A percentile compares a stretch with the other conserved stretches of the same genome.
Evolutionary conservation across 2,888 invertebrate species (phyloP).

Genomic region (Macrosiphum euphorbiae): DNA sequence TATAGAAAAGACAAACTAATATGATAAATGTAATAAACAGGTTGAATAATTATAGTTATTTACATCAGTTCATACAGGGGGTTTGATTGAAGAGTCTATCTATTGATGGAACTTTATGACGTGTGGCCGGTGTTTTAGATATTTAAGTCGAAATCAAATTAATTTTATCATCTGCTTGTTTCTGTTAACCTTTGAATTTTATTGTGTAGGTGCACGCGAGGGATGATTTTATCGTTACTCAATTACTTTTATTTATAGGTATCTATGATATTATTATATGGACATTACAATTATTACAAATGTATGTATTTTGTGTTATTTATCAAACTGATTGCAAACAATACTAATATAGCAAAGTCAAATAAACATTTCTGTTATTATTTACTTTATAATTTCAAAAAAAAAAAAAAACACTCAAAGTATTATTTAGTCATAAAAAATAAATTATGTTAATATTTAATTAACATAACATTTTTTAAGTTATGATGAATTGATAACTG

Average conservation of each 20-base stretch:
- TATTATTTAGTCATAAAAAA: not conserved
- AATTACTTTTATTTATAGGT: no score
- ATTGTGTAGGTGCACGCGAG: not conserved
- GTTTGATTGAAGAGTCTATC: no score
- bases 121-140: no score
- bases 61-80: no score
- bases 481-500: not conserved
- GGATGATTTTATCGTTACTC: not conserved
- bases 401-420: no score
- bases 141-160: not conserved
- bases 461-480: not conserved
- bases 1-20: no score
- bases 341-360: not conserved
- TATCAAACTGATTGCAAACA: not conserved
- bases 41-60: no score
- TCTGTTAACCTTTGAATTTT: not conserved
- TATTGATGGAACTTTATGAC: no score
- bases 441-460: not conserved
- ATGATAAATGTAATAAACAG: no score
- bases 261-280: not conserved
- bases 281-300: not conserved
- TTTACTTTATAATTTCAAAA: not conserved
- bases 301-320: not conserved
- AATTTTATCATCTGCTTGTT: not conserved
- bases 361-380: not conserved